Base-by-base conservation (phyloP, 2,113 vertebrate species). In the Trogon melanurus region DNA sequence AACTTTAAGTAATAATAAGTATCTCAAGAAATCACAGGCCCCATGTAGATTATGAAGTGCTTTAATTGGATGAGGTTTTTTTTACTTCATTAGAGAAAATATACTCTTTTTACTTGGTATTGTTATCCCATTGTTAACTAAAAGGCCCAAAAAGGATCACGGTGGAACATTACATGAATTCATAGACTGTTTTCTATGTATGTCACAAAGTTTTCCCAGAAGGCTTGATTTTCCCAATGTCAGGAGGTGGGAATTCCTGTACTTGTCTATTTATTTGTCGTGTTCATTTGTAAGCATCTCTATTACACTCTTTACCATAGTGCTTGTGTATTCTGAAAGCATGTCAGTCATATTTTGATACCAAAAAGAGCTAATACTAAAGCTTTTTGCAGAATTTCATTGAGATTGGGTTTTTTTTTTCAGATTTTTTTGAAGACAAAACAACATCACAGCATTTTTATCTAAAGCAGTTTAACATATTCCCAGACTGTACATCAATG, bases 1-100 rank as follows among this genome's bases (percentile, higher is more conserved):
- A 97, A 98, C 94, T 95, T 93, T 92, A 96, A 97, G 80, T 95
- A 95, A 96, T 93, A 95, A 97, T 87, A 97, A 96, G 96, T 95
- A 96, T 41, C 96, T 91, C 70, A 85, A 94, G 93, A 96, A 98
- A 96, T 93, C 91, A 91, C 44, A 84, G 75, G 62, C 29, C 20
- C 69, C 61, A 74, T 14, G 7, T 87, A 94, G 91, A 85, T 85
- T 88, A 88, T 25, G 18, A 90, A 88, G 65, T 61, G 67, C 45
- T 97, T 95, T 97, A 93, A 96, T 82, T 96, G 82, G 85, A 89
- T 53, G 78, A 94, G 11, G 87, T 65, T 87, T 95, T 85, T 36
- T 96, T 38, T 85, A 62, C 57, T 93, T 44, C 90, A 91, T 86
- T 88, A 88, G 71, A 85, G 16, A 91, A 97, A 97, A 92, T 38